phyloP scores from a whole-genome alignment of 2,888 invertebrate species.

The Acanthosepion lycidas region DNA sequence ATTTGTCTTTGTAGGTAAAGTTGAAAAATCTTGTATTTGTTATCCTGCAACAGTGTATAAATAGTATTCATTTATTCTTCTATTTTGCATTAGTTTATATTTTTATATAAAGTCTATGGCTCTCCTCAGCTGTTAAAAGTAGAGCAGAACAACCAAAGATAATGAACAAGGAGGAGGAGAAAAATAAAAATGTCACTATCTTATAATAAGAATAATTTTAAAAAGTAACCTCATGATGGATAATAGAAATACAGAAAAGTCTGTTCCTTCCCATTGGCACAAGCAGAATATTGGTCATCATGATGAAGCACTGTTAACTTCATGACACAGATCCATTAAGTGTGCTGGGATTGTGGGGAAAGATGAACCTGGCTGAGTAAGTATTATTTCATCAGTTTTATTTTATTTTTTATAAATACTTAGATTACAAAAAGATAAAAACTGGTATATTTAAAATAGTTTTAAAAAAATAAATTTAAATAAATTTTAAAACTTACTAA shows the following conservation, averaged over 20 bases:
- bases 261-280: too few species aligned
- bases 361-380: background rate
- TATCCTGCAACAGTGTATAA: background rate
- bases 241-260: background rate
- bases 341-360: background rate
- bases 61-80: background rate
- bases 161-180: background rate
- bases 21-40: too few species aligned
- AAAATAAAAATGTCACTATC: too few species aligned
- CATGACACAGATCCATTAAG: constrained; percentile 8
- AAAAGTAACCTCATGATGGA: too few species aligned
- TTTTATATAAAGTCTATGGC: background rate
- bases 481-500: too few species aligned
- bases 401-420: too few species aligned
- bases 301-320: background rate
- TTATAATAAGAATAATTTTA: too few species aligned
- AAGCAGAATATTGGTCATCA: background rate
- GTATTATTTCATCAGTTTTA: background rate
- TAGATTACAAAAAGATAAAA: too few species aligned
- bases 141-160: background rate
- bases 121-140: background rate
- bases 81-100: background rate
- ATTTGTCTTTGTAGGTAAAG: too few species aligned
- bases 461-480: too few species aligned
- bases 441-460: too few species aligned